Conservation (phyloP, 2,888 invertebrate genomes). For the Noctua comes region DNA sequence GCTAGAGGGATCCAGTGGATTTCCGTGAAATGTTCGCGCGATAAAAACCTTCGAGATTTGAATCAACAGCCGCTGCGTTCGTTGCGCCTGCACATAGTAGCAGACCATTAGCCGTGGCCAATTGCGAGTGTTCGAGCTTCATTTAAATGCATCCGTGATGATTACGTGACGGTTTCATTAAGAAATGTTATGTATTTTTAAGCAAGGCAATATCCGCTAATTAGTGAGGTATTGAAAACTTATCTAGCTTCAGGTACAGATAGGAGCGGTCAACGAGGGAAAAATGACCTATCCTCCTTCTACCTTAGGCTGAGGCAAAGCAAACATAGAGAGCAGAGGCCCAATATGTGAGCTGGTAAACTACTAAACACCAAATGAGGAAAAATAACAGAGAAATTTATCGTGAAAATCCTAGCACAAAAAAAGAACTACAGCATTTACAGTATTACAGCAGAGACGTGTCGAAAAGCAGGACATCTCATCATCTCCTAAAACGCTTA, state of each 20-base stretch:
- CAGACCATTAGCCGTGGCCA: constrained; percentile 61
- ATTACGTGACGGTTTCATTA: constrained; percentile 43
- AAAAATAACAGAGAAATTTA: neutral
- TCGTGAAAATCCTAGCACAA: neutral
- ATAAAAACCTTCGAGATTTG: constrained; percentile 68
- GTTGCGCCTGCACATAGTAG: constrained; percentile 47
- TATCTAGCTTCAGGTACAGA: neutral
- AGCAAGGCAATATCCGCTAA: neutral
- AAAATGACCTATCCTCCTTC: neutral
- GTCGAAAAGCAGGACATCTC: neutral
- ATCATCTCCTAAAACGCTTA: neutral
- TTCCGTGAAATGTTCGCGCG: constrained; percentile 63
- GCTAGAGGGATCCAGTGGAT: constrained; percentile 60
- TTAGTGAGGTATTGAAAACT: neutral
- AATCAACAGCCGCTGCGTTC: constrained; percentile 64
- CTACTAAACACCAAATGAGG: neutral
- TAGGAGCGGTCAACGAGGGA: neutral
- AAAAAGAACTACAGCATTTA: neutral
- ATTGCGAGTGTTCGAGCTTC: constrained; percentile 42
- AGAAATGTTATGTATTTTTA: constrained; percentile 16
- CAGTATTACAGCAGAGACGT: neutral
- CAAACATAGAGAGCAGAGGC: neutral
- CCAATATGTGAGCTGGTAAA: neutral
- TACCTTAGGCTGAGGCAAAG: neutral
- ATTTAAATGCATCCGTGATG: constrained; percentile 55